phyloP scores from a whole-genome alignment of 2,797 vertebrate species.

The Falco novaeseelandiae region DNA sequence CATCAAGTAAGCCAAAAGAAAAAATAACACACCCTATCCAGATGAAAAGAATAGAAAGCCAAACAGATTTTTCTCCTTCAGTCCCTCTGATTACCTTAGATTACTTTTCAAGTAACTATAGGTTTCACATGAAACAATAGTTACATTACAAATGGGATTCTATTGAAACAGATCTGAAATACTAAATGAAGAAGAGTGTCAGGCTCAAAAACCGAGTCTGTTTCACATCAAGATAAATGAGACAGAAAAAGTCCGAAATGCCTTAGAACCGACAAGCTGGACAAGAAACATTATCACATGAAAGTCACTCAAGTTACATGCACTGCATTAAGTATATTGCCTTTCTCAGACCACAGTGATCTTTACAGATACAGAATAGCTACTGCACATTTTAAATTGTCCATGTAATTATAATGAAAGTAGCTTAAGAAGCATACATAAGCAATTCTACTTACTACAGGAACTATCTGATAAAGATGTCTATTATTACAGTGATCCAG shows the following conservation, averaged over 20 bases:
- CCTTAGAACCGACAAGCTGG: not conserved
- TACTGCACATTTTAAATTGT: not conserved
- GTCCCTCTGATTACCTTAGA: not conserved
- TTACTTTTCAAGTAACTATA: not conserved
- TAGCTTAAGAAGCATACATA: not conserved
- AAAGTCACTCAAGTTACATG: not conserved
- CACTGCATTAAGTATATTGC: not conserved
- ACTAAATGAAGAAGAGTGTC: not conserved
- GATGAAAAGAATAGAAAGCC: not conserved
- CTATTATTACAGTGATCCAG: constrained; percentile 80
- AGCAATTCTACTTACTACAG: constrained; percentile 76
- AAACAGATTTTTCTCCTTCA: not conserved
- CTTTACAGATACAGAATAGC: not conserved
- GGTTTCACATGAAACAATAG: not conserved
- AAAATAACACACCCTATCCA: not conserved
- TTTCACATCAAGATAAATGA: not conserved
- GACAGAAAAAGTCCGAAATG: not conserved
- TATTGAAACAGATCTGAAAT: not conserved
- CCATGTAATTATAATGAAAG: not conserved
- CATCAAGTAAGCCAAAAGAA: not conserved
- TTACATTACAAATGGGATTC: not conserved
- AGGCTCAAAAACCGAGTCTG: not conserved
- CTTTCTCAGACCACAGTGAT: not conserved
- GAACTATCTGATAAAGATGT: constrained; percentile 77
- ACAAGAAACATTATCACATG: not conserved